phyloP scores from a whole-genome alignment of 92 coral and sea anemone species.

The Galaxea fascicularis region DNA sequence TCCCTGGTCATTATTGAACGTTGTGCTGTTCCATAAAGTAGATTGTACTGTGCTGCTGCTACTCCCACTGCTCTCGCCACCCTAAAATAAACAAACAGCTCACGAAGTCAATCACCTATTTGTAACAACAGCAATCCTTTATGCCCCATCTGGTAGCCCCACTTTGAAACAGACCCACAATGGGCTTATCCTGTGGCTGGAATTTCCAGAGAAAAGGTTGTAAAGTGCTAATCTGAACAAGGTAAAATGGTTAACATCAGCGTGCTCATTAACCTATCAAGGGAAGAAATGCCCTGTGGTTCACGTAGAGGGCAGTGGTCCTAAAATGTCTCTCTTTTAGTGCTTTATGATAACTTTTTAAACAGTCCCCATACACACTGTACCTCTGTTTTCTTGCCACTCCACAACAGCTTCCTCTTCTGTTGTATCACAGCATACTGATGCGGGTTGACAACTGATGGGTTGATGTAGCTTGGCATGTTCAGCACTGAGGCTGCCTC shows the following conservation, averaged over 20 bases:
- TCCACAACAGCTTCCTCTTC: conserved; percentile 95
- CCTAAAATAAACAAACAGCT: too few species aligned
- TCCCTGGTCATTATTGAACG: conserved; percentile 89
- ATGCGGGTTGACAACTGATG: conserved; percentile 98
- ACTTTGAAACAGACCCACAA: too few species aligned
- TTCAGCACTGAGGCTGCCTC: conserved; percentile 86
- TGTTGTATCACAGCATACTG: conserved; percentile 93
- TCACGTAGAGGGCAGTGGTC: too few species aligned
- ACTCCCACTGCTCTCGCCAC: not conserved
- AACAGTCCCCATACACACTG: not conserved
- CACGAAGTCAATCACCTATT: not conserved
- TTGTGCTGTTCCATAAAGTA: conserved; percentile 82
- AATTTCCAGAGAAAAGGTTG: too few species aligned
- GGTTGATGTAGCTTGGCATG: conserved; percentile 93
- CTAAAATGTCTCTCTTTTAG: too few species aligned
- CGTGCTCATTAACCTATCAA: too few species aligned
- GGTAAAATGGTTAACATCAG: too few species aligned
- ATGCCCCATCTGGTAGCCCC: too few species aligned
- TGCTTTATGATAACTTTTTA: too few species aligned
- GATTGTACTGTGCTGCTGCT: conserved; percentile 2
- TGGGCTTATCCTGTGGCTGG: too few species aligned
- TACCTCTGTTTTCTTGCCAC: conserved; percentile 91
- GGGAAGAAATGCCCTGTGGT: too few species aligned
- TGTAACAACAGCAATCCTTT: not conserved
- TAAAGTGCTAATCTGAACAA: too few species aligned